These are phyloP conservation scores for Rhynchomys soricoides DNA, from an alignment of 2,113 vertebrate species.

Conservation along the genomic window DNA sequence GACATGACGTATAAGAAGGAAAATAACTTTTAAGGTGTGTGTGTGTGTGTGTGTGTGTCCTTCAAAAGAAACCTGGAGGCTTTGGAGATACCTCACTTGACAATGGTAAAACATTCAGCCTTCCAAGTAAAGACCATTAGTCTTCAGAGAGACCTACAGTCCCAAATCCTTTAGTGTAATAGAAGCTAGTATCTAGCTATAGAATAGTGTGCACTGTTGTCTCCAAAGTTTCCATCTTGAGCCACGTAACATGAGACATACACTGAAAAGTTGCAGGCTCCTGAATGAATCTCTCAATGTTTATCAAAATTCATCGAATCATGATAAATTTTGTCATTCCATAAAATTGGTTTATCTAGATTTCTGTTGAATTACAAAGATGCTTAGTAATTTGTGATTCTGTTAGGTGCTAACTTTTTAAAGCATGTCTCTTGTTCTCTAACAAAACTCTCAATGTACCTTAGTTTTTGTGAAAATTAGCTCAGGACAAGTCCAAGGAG, in stretches of 20 bases:
- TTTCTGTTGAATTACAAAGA: neutral
- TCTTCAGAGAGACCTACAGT: neutral
- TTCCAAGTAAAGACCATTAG: neutral
- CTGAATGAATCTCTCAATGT: neutral
- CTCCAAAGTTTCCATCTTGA: neutral
- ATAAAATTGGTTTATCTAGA: neutral
- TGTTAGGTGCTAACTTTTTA: neutral
- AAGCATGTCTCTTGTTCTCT: neutral
- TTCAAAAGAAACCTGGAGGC: neutral
- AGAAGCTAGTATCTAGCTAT: neutral
- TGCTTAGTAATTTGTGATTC: neutral
- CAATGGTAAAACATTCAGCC: neutral
- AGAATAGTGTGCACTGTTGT: neutral
- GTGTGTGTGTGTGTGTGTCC: neutral
- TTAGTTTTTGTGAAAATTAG: neutral
- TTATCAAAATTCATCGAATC: neutral
- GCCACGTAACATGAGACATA: neutral
- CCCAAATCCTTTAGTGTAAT: neutral
- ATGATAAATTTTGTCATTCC: neutral
- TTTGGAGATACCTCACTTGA: neutral
- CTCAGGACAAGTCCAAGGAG: neutral
- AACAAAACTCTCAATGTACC: neutral
- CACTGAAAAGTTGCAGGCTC: neutral
- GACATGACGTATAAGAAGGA: neutral
- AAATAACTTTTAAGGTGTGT: neutral